Evolutionary conservation across 1,140 invertebrate species (phyloP).

Genomic region (Fopius arisanus): DNA sequence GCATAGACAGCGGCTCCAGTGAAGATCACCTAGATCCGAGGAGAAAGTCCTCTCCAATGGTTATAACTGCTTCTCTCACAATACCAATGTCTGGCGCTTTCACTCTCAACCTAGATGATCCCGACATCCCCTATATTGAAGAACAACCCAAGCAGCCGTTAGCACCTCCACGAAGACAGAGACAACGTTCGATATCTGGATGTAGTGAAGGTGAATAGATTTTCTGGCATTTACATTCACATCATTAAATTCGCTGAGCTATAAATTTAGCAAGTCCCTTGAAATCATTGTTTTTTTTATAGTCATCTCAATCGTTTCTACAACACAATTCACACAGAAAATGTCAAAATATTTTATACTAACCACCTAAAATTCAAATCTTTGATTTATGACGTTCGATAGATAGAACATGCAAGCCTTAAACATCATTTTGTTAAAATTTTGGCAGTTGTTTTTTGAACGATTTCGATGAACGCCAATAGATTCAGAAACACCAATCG

Average conservation of each 20-base stretch:
- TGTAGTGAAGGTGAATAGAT: conserved; percentile 54
- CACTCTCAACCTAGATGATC: conserved; percentile 69
- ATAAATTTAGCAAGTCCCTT: too few relatives aligned
- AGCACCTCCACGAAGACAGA: conserved; percentile 54
- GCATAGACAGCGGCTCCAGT: conserved; percentile 64
- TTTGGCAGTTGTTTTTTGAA: too few relatives aligned
- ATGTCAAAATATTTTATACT: too few relatives aligned
- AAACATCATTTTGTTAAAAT: too few relatives aligned
- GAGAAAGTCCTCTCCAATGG: conserved; percentile 67
- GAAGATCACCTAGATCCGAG: conserved; percentile 61
- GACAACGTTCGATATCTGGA: conserved; percentile 58
- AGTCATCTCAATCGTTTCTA: too few relatives aligned
- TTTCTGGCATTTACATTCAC: background rate
- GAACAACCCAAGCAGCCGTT: conserved; percentile 61
- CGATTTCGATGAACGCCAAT: too few relatives aligned
- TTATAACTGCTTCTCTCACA: conserved; percentile 83
- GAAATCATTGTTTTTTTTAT: too few relatives aligned
- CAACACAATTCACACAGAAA: too few relatives aligned
- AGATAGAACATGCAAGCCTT: too few relatives aligned
- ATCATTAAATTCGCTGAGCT: background rate
- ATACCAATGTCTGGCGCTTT: conserved; percentile 72
- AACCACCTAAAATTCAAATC: too few relatives aligned
- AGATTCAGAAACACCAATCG: too few relatives aligned
- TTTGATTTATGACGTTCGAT: too few relatives aligned
- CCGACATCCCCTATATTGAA: conserved; percentile 78